Evolutionary conservation across 2,113 vertebrate species (phyloP), one percentile per base, ranked within the genome.

Genomic region (Raja brachyura): DNA sequence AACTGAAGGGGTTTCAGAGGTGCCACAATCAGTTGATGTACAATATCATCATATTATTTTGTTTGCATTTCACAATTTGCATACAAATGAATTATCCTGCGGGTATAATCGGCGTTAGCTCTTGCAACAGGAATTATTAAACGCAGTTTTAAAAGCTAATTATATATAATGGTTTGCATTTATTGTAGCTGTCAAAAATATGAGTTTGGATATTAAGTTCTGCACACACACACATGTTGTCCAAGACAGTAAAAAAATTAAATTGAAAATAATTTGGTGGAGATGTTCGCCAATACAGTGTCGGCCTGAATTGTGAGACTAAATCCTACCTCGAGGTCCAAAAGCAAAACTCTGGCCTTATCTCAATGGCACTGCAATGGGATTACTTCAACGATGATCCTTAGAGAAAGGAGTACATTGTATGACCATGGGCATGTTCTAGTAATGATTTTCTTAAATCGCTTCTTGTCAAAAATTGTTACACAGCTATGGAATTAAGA

Each of bases 401-500:
- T 73, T 74, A 73, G 33, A 92, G 66, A 92, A 92, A 92, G 1
- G 39, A 92, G 68, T 70, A 5, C 68, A 92, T 74, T 92, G 66
- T 73, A 92, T 54, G 39, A 74, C 68, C 90, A 48, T 92, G 68
- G 90, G 68, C 90, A 92, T 74, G 90, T 92, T 92, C 90, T 48
- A 14, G 90, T 92, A 92, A 92, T 73, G 90, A 92, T 92, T 92
- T 92, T 92, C 66, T 92, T 92, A 92, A 92, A 92, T 92, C 66
- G 66, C 90, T 92, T 88, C 59, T 88, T 92, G 90, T 39, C 90
- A 92, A 88, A 63, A 33, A 92, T 92, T 92, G 90, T 39, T 54
- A 92, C 22, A 25, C 33, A 54, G 66, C 9, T 48, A 73, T 28
- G 66, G 68, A 18, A 73, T 31, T 48, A 39, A 92, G 66, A 92